These are phyloP conservation scores for Corythoichthys intestinalis DNA, from an alignment of 2,113 vertebrate genomes.

Conservation along the genomic window DNA sequence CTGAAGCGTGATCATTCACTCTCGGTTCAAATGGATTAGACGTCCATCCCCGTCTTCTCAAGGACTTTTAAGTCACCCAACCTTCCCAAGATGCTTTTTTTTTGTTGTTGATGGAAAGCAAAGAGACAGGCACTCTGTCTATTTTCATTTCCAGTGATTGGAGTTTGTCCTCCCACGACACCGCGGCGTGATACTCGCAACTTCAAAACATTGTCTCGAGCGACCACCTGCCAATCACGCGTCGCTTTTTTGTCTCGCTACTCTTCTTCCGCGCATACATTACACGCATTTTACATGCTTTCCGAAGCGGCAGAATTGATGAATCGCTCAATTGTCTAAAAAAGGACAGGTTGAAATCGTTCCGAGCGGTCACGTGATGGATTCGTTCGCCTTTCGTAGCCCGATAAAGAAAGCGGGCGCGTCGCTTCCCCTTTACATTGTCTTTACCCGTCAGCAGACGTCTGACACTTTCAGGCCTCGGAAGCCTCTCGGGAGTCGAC, in stretches of 20 bases:
- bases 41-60: not conserved
- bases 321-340: not conserved
- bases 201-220: constrained; percentile 42
- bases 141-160: constrained; percentile 33
- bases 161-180: constrained; percentile 40
- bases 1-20: too few relatives aligned
- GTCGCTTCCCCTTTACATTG: not conserved
- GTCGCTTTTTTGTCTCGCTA: constrained; percentile 22
- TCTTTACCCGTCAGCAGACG: constrained; percentile 1
- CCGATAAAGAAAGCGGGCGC: not conserved
- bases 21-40: too few relatives aligned
- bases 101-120: not conserved
- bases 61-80: not conserved
- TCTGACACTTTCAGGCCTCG: not conserved
- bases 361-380: not conserved
- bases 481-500: not conserved
- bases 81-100: not conserved
- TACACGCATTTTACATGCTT: not conserved
- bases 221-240: constrained; percentile 54
- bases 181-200: not conserved
- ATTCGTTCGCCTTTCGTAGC: not conserved
- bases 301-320: not conserved
- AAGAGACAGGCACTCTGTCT: not conserved
- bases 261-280: constrained; percentile 7
- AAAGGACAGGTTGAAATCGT: too few relatives aligned